These are phyloP conservation scores for Ypsolopha sequella DNA, from an alignment of 2,888 invertebrate species.

Conservation along the genomic window DNA sequence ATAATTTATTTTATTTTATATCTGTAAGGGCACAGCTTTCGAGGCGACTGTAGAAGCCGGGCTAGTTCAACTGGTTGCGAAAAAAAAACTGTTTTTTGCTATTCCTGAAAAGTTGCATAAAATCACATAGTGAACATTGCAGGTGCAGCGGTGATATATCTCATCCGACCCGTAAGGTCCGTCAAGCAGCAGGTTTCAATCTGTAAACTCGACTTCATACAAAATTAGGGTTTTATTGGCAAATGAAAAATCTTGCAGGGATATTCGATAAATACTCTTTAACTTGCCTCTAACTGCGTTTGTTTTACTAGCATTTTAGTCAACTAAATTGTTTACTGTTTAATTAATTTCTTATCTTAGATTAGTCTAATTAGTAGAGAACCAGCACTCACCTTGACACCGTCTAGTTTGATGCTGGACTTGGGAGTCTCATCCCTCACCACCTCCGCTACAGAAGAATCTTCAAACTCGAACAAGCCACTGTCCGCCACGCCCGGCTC, in stretches of 20 bases:
- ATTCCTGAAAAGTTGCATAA: too few relatives aligned
- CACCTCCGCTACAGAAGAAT: slow-evolving; percentile 33
- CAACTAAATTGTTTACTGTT: neutral
- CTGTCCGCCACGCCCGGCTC: slow-evolving; percentile 21
- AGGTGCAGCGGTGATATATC: too few relatives aligned
- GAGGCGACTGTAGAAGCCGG: too few relatives aligned
- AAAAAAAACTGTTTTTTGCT: too few relatives aligned
- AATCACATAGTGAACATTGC: too few relatives aligned
- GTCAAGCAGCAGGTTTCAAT: too few relatives aligned
- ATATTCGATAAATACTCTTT: too few relatives aligned
- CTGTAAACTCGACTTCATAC: too few relatives aligned
- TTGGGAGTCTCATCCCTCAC: slow-evolving; percentile 29
- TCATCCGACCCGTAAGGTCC: too few relatives aligned
- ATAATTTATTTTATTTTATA: too few relatives aligned
- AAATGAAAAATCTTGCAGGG: neutral
- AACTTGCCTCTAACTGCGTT: neutral
- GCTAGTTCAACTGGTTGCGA: too few relatives aligned
- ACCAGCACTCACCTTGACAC: slow-evolving; percentile 49
- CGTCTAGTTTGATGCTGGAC: slow-evolving; percentile 61
- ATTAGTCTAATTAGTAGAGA: neutral
- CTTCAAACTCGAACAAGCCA: slow-evolving; percentile 47
- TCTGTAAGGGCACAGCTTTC: too few relatives aligned
- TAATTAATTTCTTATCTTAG: neutral
- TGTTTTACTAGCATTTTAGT: neutral
- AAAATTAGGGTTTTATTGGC: neutral